phyloP scores from a whole-genome alignment of 2,113 vertebrate genomes.

The Campylomormyrus numenius region DNA sequence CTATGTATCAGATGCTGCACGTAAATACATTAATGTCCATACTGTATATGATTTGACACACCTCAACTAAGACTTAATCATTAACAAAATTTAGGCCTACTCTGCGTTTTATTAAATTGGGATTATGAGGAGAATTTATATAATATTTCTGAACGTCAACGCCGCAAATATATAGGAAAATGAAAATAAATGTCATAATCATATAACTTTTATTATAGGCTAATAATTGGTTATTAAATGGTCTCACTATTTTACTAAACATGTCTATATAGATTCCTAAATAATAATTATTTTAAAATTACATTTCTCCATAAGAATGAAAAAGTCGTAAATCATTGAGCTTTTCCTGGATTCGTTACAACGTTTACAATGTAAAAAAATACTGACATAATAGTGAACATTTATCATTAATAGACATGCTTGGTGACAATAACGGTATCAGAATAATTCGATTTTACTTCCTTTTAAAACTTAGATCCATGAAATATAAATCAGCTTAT shows the following conservation, averaged over 20 bases:
- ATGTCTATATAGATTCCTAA: not conserved
- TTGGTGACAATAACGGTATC: not conserved
- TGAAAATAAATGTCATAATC: not conserved
- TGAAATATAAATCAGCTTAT: not conserved
- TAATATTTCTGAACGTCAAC: not conserved
- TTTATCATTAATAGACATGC: not conserved
- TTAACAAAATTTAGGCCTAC: not conserved
- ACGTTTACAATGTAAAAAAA: not conserved
- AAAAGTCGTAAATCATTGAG: not conserved
- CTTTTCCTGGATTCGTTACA: not conserved
- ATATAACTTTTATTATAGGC: not conserved
- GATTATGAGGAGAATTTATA: not conserved
- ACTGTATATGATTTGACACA: constrained; percentile 18
- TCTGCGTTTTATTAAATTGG: not conserved
- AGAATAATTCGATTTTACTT: not conserved
- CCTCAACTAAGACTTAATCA: constrained; percentile 15
- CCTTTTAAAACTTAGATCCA: not conserved
- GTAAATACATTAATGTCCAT: constrained; percentile 29
- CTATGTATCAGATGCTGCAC: constrained; percentile 9
- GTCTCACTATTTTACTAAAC: not conserved
- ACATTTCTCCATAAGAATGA: not conserved
- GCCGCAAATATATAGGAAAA: not conserved
- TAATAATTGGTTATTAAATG: not conserved
- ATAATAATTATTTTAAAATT: not conserved
- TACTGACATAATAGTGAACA: not conserved